phyloP scores from a whole-genome alignment of 2,797 vertebrate genomes.

The Fistularia commersonii region DNA sequence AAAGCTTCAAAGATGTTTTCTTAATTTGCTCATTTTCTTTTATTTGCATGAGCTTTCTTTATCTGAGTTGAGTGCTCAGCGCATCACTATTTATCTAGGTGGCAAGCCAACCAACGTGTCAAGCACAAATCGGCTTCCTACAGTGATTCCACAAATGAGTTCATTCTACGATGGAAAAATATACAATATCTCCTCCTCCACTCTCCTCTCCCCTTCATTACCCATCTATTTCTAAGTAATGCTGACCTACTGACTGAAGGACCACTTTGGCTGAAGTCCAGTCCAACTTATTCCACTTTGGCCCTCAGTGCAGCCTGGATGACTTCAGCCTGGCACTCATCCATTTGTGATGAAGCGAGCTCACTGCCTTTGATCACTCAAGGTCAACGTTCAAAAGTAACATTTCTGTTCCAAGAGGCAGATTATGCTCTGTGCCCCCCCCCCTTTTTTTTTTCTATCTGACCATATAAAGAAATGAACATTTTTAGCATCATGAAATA shows the following conservation, averaged over 20 bases:
- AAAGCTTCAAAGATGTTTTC: too few species aligned
- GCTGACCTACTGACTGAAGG: conserved; percentile 32
- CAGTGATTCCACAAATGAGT: too few species aligned
- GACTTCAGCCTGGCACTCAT: conserved; percentile 14
- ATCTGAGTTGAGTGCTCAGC: too few species aligned
- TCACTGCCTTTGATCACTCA: conserved; percentile 25
- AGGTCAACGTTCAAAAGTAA: conserved; percentile 32
- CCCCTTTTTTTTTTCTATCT: conserved; percentile 2
- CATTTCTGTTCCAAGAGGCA: conserved; percentile 27
- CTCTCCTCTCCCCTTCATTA: conserved; percentile 15
- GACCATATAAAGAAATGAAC: conserved; percentile 5
- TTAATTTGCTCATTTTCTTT: too few species aligned
- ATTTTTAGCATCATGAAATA: conserved; percentile 27
- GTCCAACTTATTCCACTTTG: conserved; percentile 24
- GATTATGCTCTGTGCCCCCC: neutral
- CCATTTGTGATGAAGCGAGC: conserved; percentile 26
- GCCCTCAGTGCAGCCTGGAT: conserved; percentile 8
- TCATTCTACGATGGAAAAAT: too few species aligned
- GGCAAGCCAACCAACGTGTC: too few species aligned
- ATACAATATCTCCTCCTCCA: too few species aligned
- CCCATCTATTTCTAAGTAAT: conserved; percentile 17
- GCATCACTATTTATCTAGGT: too few species aligned
- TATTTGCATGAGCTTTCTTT: too few species aligned
- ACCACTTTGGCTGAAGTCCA: conserved; percentile 26
- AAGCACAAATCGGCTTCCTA: too few species aligned